Conservation (phyloP, 2,797 vertebrate genomes). For the Acipenser oxyrinchus region DNA sequence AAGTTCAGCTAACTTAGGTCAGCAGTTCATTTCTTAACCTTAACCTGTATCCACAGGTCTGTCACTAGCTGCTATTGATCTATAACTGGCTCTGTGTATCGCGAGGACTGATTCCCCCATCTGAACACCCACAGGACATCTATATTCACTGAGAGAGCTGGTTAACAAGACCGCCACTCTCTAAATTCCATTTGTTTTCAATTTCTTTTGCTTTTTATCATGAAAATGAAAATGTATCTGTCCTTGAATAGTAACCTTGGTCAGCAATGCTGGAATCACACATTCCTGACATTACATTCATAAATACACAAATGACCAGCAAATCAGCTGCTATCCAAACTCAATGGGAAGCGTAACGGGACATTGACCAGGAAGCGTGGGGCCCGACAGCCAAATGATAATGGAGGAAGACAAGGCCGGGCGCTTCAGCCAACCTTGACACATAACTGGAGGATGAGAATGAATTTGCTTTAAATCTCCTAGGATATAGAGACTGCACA, state of each 20-base stretch:
- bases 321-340: background rate
- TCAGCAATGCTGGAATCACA: background rate
- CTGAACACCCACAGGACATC: background rate
- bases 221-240: background rate
- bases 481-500: no score
- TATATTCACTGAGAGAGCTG: background rate
- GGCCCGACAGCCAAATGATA: background rate
- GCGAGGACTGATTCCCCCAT: background rate
- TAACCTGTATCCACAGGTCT: no score
- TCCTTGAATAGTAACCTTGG: background rate
- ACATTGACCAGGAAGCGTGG: background rate
- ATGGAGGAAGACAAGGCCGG: background rate
- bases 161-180: background rate
- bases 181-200: background rate
- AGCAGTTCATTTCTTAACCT: no score
- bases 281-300: conserved; percentile 1
- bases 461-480: no score
- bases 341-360: background rate
- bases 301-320: background rate
- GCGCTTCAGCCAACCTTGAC: background rate
- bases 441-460: background rate
- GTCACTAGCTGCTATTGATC: no score
- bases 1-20: no score
- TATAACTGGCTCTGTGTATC: background rate
- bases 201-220: background rate